Conservation (phyloP, 2,888 invertebrate species). For the Erpobdella octoculata region DNA sequence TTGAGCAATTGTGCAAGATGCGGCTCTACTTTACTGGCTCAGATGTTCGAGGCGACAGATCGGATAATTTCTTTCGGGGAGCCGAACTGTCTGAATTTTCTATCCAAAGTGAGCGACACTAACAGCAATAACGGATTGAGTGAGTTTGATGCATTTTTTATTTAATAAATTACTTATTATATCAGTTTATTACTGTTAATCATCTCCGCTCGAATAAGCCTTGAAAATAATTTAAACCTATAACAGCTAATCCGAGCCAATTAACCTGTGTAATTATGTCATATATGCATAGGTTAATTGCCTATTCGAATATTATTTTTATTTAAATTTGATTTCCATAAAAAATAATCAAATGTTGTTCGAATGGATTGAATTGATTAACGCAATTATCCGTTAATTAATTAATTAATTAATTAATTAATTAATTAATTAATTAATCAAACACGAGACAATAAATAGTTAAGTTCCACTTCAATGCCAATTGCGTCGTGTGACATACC, state of each 20-base stretch:
- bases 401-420: too few relatives aligned
- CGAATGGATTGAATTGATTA: too few relatives aligned
- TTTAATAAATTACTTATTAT: background rate
- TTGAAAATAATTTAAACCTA: background rate
- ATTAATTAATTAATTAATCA: too few relatives aligned
- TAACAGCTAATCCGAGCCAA: background rate
- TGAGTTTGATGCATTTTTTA: too few relatives aligned
- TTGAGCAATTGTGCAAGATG: slow-evolving; percentile 33
- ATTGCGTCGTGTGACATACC: too few relatives aligned
- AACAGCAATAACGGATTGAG: background rate
- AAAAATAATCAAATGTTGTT: too few relatives aligned
- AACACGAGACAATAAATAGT: too few relatives aligned
- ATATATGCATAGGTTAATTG: background rate
- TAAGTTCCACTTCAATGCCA: too few relatives aligned
- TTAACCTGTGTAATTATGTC: background rate
- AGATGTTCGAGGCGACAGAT: slow-evolving; percentile 33
- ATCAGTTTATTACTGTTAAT: background rate
- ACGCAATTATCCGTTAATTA: too few relatives aligned
- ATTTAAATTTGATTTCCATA: background rate
- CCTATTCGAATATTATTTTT: background rate
- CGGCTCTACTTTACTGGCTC: slow-evolving; percentile 32
- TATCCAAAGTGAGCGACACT: slow-evolving; percentile 17
- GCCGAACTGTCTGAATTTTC: slow-evolving; percentile 26
- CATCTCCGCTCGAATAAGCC: too few relatives aligned
- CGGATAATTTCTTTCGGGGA: slow-evolving; percentile 28